Evolutionary conservation across 2,113 vertebrate species (phyloP), one percentile per base, ranked within the genome.

Genomic region (Hemiscyllium ocellatum): DNA sequence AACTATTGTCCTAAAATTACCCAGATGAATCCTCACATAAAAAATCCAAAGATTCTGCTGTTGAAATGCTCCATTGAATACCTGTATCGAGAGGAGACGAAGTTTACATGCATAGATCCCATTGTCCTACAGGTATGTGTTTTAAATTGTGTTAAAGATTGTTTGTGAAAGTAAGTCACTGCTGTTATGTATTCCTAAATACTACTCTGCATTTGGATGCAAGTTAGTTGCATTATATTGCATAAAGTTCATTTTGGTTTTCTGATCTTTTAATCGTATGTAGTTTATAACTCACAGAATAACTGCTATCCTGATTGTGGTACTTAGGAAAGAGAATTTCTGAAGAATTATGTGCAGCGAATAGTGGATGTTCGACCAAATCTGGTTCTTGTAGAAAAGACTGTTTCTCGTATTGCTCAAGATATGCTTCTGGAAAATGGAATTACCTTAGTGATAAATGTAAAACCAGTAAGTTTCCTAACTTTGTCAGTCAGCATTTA

Each of bases 1-100:
- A 65, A 95, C 8, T 70, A 95, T 4, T 19, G 95, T 19, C 20
- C 72, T 94, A 24, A 69, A 94, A 96, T 52, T 85, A 66, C 72
- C 37, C 96, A 99, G 99, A 99, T 99, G 99, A 99, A 99, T 96
- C 97, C 98, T 6, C 98, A 98, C 96, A 98, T 99, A 97, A 99
- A 99, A 97, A 99, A 98, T 96, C 99, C 99, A 72, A 99, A 99
- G 97, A 99, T 99, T 96, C 98, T 99, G 97, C 97, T 99, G 87
- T 97, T 99, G 96, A 99, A 99, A 96, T 99, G 99, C 96, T 99
- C 99, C 68, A 99, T 99, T 95, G 99, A 99, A 96, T 99, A 99
- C 96, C 98, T 99, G 61, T 99, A 99, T 97, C 97, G 99, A 97
- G 99, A 99, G 96, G 99, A 99, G 97, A 99, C 99, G 8, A 99